Evolutionary conservation across 2,113 vertebrate species (phyloP).

Genomic region (Seriola aureovittata): DNA sequence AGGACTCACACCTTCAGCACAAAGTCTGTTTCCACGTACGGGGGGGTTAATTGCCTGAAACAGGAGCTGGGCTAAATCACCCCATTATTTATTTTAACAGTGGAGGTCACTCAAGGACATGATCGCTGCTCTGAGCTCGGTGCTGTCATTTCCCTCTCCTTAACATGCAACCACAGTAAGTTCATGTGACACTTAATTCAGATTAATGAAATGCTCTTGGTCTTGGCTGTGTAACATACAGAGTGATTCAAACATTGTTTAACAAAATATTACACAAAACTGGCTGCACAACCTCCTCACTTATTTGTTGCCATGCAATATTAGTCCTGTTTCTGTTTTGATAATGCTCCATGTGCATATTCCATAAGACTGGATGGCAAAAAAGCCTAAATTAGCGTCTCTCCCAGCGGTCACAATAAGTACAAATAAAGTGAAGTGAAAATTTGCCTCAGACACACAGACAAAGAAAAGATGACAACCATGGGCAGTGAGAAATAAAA

Average conservation of each 20-base stretch:
- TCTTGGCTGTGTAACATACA: too few species aligned
- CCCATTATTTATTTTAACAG: slow-evolving; percentile 43
- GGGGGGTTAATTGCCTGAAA: slow-evolving; percentile 25
- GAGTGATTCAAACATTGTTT: too few species aligned
- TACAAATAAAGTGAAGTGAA: neutral
- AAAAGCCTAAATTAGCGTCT: too few species aligned
- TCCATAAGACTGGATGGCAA: neutral
- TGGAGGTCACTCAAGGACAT: slow-evolving; percentile 47
- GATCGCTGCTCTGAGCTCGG: neutral
- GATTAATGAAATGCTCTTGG: too few species aligned
- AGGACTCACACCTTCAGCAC: neutral
- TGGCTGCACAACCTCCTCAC: too few species aligned
- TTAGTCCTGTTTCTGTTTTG: too few species aligned
- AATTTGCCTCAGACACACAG: neutral
- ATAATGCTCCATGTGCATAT: too few species aligned
- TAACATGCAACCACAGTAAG: neutral
- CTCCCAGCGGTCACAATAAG: neutral
- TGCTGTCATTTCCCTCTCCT: neutral
- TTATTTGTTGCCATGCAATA: too few species aligned
- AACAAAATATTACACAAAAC: too few species aligned
- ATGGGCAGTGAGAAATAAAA: neutral
- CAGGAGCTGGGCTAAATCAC: slow-evolving; percentile 31
- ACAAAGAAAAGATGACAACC: neutral
- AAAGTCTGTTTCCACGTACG: neutral
- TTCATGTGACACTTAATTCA: neutral